Evolutionary conservation across 1,140 invertebrate genomes (phyloP).

Genomic region (Matsumurasca onukii): DNA sequence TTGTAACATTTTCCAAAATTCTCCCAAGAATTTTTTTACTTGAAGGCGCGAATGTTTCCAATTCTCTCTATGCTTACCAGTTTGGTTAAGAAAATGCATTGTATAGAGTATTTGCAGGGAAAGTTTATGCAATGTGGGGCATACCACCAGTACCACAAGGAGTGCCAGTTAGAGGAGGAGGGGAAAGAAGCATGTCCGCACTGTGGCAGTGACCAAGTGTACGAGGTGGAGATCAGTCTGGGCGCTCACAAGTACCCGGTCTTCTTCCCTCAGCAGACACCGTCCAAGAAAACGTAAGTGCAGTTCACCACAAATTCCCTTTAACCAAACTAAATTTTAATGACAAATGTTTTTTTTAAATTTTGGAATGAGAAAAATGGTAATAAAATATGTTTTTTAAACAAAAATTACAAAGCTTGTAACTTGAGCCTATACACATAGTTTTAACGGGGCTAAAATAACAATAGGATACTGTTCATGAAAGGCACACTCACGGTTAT

Average conservation of each 20-base stretch:
- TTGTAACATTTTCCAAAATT: too few relatives aligned
- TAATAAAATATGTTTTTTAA: constrained; percentile 7
- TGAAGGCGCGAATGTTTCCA: too few relatives aligned
- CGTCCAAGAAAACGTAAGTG: constrained; percentile 49
- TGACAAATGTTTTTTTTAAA: too few relatives aligned
- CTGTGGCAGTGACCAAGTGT: constrained; percentile 63
- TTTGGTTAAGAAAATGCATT: too few relatives aligned
- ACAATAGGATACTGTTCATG: too few relatives aligned
- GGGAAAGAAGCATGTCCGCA: constrained; percentile 70
- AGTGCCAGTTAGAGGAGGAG: constrained; percentile 62
- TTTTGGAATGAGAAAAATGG: too few relatives aligned
- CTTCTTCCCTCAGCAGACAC: constrained; percentile 56
- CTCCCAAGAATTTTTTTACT: too few relatives aligned
- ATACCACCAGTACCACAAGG: constrained; percentile 70
- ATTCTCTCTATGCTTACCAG: too few relatives aligned
- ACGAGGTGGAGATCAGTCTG: constrained; percentile 61
- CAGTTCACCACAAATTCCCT: constrained; percentile 35
- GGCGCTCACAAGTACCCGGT: constrained; percentile 57
- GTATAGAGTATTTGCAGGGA: constrained; percentile 54
- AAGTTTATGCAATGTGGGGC: constrained; percentile 69
- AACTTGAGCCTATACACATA: too few relatives aligned
- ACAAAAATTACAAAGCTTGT: too few relatives aligned
- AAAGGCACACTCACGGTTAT: too few relatives aligned
- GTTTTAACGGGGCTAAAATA: too few relatives aligned
- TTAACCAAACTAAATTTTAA: constrained; percentile 45